phyloP scores from a whole-genome alignment of 1,140 invertebrate genomes.

The Zaprionus davidi region DNA sequence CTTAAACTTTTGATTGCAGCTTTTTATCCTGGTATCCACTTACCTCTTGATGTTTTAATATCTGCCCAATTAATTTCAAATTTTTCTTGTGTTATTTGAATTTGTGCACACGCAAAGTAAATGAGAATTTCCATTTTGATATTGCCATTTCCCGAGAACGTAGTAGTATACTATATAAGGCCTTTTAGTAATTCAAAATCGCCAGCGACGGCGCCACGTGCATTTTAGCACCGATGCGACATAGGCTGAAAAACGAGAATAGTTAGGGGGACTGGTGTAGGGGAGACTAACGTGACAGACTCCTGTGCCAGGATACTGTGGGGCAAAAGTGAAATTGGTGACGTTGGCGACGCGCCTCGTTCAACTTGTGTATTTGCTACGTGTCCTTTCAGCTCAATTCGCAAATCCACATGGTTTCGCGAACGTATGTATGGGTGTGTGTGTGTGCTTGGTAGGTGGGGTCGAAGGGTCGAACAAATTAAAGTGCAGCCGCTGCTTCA shows the following conservation, averaged over 20 bases:
- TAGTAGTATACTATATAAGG: neutral
- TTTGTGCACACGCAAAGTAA: neutral
- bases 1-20: neutral
- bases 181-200: constrained; percentile 15
- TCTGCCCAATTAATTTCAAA: neutral
- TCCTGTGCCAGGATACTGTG: neutral
- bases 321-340: constrained; percentile 29
- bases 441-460: constrained; percentile 1
- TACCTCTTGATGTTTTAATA: neutral
- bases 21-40: neutral
- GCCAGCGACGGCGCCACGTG: constrained; percentile 37
- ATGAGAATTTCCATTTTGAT: constrained; percentile 4
- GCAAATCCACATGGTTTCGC: constrained; percentile 12
- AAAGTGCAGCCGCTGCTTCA: constrained; percentile 33
- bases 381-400: constrained; percentile 48
- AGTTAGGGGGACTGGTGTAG: constrained; percentile 20
- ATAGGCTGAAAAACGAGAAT: constrained; percentile 49
- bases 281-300: constrained; percentile 1
- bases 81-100: neutral
- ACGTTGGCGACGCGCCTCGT: neutral
- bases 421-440: neutral
- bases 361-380: constrained; percentile 25
- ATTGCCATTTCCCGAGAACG: constrained; percentile 12
- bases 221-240: constrained; percentile 49
- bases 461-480: constrained; percentile 19